These are phyloP conservation scores for Pollenia labialis DNA, from an alignment of 2,888 invertebrate species.

Conservation along the genomic window DNA sequence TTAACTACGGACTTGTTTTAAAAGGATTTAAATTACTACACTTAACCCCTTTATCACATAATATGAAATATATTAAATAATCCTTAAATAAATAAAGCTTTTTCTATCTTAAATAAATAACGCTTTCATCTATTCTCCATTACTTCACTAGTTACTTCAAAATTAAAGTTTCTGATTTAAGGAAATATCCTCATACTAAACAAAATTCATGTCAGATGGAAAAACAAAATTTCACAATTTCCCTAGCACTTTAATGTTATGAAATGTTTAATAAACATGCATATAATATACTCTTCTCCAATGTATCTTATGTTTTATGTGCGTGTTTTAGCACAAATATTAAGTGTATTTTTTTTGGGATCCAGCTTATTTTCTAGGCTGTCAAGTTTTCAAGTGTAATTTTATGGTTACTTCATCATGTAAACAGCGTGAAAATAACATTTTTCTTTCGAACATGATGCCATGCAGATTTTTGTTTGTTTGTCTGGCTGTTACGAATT, in stretches of 20 bases:
- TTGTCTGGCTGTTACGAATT: neutral
- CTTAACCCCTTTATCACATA: too few relatives aligned
- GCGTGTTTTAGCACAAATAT: slow-evolving; percentile 11
- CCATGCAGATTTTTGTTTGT: slow-evolving; percentile 2
- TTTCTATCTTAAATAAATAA: too few relatives aligned
- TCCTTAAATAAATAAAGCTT: too few relatives aligned
- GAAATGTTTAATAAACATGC: neutral
- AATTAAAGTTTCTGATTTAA: too few relatives aligned
- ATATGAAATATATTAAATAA: too few relatives aligned
- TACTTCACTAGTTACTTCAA: too few relatives aligned
- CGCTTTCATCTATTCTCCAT: too few relatives aligned
- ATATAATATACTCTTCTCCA: too few relatives aligned
- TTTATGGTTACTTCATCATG: slow-evolving; percentile 47
- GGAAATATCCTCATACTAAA: too few relatives aligned
- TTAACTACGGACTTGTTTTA: too few relatives aligned
- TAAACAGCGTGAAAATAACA: slow-evolving; percentile 52
- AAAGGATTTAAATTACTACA: too few relatives aligned
- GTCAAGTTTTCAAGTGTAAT: slow-evolving; percentile 60
- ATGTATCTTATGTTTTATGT: neutral
- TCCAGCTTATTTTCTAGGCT: slow-evolving; percentile 55
- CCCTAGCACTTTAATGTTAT: neutral
- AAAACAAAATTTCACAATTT: neutral
- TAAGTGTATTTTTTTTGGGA: slow-evolving; percentile 19
- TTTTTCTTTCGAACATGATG: slow-evolving; percentile 16
- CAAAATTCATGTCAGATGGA: too few relatives aligned